Percentiles rank a stretch among this genome's conserved stretches.
phyloP scores from a whole-genome alignment of 2,113 vertebrate species.

The Sinocyclocheilus anshuiensis region DNA sequence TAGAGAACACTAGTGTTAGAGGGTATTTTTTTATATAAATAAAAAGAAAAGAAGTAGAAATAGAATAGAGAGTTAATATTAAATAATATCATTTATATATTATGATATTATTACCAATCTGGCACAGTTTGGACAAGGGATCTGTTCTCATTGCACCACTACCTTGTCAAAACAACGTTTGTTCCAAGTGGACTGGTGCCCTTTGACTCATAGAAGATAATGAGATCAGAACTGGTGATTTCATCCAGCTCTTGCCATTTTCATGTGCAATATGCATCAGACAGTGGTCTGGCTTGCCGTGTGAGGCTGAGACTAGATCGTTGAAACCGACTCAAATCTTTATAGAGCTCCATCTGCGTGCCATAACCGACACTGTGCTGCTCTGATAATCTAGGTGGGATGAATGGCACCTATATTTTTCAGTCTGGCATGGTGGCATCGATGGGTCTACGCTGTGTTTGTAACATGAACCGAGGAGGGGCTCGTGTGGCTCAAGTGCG shows the following conservation, averaged over 20 bases:
- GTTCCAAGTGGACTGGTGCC: background rate
- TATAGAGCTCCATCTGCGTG: conserved; percentile 20
- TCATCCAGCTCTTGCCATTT: conserved; percentile 14
- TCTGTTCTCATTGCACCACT: background rate
- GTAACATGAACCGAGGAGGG: background rate
- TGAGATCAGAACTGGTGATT: background rate
- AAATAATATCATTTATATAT: no score
- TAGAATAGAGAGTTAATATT: no score
- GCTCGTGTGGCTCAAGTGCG: background rate
- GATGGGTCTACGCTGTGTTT: background rate
- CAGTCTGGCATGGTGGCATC: conserved; percentile 22
- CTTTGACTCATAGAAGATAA: background rate
- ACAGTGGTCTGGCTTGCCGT: background rate
- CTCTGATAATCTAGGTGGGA: conserved; percentile 22
- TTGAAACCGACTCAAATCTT: background rate
- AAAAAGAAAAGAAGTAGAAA: no score
- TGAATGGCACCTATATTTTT: conserved; percentile 22
- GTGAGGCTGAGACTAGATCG: background rate
- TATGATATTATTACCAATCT: background rate
- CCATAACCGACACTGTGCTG: conserved; percentile 4
- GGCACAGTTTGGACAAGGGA: background rate
- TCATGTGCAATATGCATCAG: background rate
- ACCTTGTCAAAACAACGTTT: background rate
- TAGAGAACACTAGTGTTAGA: no score
- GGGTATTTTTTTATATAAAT: no score